Evolutionary conservation across 2,888 invertebrate species (phyloP).

Genomic region (Nysson spinosus): DNA sequence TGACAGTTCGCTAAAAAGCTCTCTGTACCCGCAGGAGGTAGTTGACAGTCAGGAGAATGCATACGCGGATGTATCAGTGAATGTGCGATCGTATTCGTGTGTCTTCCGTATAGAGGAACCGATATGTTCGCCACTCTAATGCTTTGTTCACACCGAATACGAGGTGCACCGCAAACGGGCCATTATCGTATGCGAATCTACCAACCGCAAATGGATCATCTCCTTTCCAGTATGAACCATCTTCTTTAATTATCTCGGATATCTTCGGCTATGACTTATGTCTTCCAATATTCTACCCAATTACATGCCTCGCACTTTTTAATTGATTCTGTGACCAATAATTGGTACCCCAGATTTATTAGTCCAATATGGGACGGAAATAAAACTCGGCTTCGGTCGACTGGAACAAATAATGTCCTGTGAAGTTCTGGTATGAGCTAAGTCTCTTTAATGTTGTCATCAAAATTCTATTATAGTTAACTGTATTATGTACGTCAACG

Average conservation of each 20-base stretch:
- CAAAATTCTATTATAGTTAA: too few species aligned
- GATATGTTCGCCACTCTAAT: slow-evolving; percentile 19
- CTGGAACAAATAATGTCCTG: too few species aligned
- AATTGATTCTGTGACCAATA: too few species aligned
- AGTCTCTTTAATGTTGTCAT: too few species aligned
- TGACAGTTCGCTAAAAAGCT: slow-evolving; percentile 64
- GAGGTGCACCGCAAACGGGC: slow-evolving; percentile 15
- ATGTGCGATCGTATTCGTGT: slow-evolving; percentile 8
- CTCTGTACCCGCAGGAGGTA: slow-evolving; percentile 40
- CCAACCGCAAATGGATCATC: not conserved
- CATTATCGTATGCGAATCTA: slow-evolving; percentile 16
- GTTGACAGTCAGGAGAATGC: slow-evolving; percentile 53
- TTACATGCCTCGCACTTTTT: too few species aligned
- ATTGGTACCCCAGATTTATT: too few species aligned
- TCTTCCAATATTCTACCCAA: too few species aligned
- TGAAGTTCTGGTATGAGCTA: too few species aligned
- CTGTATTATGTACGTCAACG: too few species aligned
- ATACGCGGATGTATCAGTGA: slow-evolving; percentile 21
- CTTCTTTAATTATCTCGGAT: not conserved
- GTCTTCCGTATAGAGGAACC: slow-evolving; percentile 9
- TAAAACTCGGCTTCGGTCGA: too few species aligned
- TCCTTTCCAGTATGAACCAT: not conserved
- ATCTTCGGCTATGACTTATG: too few species aligned
- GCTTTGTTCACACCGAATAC: slow-evolving; percentile 14
- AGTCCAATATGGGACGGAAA: too few species aligned